Percentiles rank a stretch among this genome's conserved stretches.
phyloP scores from a whole-genome alignment of 2,113 vertebrate genomes.

The Hassar affinis region DNA sequence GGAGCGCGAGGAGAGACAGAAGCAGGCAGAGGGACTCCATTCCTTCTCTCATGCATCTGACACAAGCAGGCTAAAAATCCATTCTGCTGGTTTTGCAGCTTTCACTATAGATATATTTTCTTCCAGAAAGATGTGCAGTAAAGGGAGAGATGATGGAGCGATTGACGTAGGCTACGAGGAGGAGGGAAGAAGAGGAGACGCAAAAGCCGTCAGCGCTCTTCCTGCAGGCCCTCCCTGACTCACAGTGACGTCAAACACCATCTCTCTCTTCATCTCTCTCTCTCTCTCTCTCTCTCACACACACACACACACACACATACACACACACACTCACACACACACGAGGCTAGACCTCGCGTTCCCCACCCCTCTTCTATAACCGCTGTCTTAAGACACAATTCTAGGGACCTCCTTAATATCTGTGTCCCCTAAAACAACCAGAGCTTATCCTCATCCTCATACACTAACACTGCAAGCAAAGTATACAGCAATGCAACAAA shows the following conservation, averaged over 20 bases:
- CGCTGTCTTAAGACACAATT: too few relatives aligned
- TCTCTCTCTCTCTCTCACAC: too few relatives aligned
- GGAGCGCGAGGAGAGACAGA: conserved; percentile 54
- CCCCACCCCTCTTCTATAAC: too few relatives aligned
- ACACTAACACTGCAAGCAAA: too few relatives aligned
- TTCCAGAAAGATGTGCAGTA: not conserved
- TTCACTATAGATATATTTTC: not conserved
- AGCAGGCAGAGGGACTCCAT: conserved; percentile 61
- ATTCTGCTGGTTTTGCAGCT: conserved; percentile 30
- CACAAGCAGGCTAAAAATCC: conserved; percentile 50
- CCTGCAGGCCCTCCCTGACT: conserved; percentile 38
- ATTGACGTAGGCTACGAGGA: not conserved
- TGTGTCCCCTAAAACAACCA: too few relatives aligned
- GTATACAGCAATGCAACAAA: too few relatives aligned
- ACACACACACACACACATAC: too few relatives aligned
- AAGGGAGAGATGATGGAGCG: conserved; percentile 27
- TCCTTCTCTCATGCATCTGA: conserved; percentile 41
- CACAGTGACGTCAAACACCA: conserved; percentile 26
- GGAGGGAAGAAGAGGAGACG: conserved; percentile 36
- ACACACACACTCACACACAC: too few relatives aligned
- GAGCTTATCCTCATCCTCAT: too few relatives aligned
- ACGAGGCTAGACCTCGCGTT: too few relatives aligned
- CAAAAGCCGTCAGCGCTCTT: conserved; percentile 27
- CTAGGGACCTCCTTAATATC: too few relatives aligned
- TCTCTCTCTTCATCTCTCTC: not conserved